Base-by-base conservation (phyloP, 2,797 vertebrate species). In the Rhincodon typus region DNA sequence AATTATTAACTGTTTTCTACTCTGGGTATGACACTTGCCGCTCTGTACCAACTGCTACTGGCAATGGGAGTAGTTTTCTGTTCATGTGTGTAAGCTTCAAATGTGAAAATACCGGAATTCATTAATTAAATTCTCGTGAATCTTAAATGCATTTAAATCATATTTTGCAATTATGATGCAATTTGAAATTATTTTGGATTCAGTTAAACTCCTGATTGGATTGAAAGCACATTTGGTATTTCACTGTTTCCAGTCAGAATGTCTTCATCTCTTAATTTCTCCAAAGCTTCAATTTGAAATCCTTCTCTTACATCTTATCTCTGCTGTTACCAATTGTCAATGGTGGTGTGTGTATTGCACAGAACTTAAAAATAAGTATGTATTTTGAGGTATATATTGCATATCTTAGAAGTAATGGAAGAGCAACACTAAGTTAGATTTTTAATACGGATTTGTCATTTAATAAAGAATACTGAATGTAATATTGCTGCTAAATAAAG, bases 401-500 rank as follows among this genome's bases (percentile, higher is more conserved):
- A 74, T 21, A 91, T 46, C 42, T 94, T 70, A 74, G 93, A 74
- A 72, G 23, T 94, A 72, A 66, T 30, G 8, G 57, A 67, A 72
- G 42, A 50, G 38, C 38, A 69, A 94, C 93, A 74, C 69, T 74
- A 27, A 57, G 3, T 90, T 42, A 69, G 94, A 77, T 96, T 97
- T 98, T 97, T 97, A 97, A 97, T 96, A 97, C 96, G 97, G 97
- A 96, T 96, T 97, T 97, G 96, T 98, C 98, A 96, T 96, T 95
- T 97, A 97, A 96, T 96, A 62, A 96, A 96, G 97, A 96, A 97
- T 97, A 97, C 97, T 95, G 96, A 97, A 96, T 96, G 98, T 98
- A 98, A 96, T 98, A 98, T 97, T 98, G 97, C 98, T 98, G 97
- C 97, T 98, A 98, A 99, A 99, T 99, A 99, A 99, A 99, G 97